These are phyloP conservation scores for Benthosema pterotum DNA, from an alignment of 2,797 vertebrate genomes.

Conservation along the genomic window DNA sequence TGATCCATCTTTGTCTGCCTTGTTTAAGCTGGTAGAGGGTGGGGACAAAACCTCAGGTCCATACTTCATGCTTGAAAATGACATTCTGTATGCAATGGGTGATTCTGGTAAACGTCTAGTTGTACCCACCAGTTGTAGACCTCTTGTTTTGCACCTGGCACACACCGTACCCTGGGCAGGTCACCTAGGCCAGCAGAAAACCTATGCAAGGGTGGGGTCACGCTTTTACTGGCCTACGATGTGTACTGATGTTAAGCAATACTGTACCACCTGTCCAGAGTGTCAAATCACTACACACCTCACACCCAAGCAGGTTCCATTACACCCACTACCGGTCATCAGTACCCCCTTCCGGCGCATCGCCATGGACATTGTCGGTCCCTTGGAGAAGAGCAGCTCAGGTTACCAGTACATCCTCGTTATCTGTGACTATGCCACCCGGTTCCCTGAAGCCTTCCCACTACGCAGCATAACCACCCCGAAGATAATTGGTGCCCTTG, in stretches of 20 bases:
- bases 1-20: no score
- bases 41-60: no score
- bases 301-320: neutral
- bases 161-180: conserved; percentile 9
- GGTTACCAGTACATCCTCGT: conserved; percentile 14
- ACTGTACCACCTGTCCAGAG: no score
- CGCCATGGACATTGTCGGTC: conserved; percentile 13
- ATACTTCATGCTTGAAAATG: no score
- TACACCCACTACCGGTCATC: neutral
- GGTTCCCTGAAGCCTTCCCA: conserved; percentile 11
- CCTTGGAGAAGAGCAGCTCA: conserved; percentile 1
- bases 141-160: neutral
- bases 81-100: no score
- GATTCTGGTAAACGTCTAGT: conserved; percentile 2
- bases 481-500: neutral
- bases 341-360: neutral
- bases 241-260: conserved; percentile 1
- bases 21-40: no score
- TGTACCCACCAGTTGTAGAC: neutral
- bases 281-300: neutral
- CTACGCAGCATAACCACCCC: no score
- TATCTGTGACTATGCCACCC: conserved; percentile 17
- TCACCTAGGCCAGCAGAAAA: conserved; percentile 3
- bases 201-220: neutral
- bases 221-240: conserved; percentile 10